These are phyloP conservation scores for Pollachius pollachius DNA, from an alignment of 2,113 vertebrate species.

Conservation along the genomic window DNA sequence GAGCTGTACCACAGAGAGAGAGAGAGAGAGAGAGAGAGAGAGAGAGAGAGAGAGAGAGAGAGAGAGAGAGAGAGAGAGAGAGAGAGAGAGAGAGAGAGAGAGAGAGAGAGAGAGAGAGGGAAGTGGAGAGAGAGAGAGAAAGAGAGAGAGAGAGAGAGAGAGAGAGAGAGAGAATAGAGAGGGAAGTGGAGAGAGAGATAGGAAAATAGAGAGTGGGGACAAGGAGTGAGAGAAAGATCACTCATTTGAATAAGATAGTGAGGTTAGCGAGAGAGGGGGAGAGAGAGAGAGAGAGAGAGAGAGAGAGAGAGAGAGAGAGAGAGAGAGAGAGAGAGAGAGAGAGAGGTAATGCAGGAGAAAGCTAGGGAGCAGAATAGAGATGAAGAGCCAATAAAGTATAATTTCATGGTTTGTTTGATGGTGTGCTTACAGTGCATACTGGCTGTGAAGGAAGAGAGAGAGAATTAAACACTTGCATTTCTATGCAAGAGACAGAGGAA, in stretches of 20 bases:
- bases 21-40: too few relatives aligned
- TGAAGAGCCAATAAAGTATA: not conserved
- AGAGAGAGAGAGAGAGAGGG: not conserved
- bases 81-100: not conserved
- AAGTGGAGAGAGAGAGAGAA: too few relatives aligned
- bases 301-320: not conserved
- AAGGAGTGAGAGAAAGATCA: not conserved
- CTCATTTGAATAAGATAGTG: too few relatives aligned
- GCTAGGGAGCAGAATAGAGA: not conserved
- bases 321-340: not conserved
- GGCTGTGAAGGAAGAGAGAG: not conserved
- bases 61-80: not conserved
- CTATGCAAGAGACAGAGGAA: not conserved
- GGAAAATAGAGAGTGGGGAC: not conserved
- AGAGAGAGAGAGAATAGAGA: conserved; percentile 5
- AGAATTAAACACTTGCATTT: not conserved
- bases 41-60: not conserved
- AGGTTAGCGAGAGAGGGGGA: not conserved
- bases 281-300: too few relatives aligned
- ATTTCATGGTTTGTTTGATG: too few relatives aligned
- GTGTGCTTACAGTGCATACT: too few relatives aligned
- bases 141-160: too few relatives aligned
- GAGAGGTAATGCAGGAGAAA: not conserved
- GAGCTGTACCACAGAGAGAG: too few relatives aligned
- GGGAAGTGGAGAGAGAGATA: not conserved